phyloP scores from a whole-genome alignment of 2,888 invertebrate species.

The Pasiphila rectangulata region DNA sequence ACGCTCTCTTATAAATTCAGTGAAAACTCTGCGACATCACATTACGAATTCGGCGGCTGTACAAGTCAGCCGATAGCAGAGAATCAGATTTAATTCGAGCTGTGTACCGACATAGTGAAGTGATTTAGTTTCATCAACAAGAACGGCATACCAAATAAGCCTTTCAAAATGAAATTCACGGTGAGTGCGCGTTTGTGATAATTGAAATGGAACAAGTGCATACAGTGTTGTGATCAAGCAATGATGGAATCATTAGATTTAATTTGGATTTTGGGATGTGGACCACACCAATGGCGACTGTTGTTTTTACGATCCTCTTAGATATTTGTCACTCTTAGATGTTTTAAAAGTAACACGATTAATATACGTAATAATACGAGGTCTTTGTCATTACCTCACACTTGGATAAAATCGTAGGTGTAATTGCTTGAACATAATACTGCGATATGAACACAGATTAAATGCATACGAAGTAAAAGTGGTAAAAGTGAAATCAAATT shows the following conservation, averaged over 20 bases:
- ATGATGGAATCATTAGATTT: no score
- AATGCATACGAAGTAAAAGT: conserved; percentile 65
- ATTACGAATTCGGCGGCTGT: conserved; percentile 79
- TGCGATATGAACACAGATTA: conserved; percentile 31
- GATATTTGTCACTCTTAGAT: no score
- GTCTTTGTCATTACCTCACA: no score
- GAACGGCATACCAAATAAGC: conserved; percentile 62
- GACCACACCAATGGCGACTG: no score
- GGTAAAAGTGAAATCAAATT: conserved; percentile 72
- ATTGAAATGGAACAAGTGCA: conserved; percentile 35
- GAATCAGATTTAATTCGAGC: conserved; percentile 51
- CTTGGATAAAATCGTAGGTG: no score
- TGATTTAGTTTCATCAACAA: conserved; percentile 71
- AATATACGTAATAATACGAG: no score
- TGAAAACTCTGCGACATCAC: conserved; percentile 73
- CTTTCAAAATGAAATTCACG: conserved; percentile 76
- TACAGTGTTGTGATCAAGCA: conserved; percentile 27
- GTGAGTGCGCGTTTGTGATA: conserved; percentile 67
- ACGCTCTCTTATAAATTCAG: conserved; percentile 78
- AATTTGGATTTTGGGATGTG: no score
- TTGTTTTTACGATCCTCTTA: no score
- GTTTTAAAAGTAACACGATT: no score
- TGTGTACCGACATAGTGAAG: conserved; percentile 55
- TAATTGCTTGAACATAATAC: conserved; percentile 13
- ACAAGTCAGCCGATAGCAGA: conserved; percentile 59